A percentile compares a stretch with the other conserved stretches of the same genome.
Conservation (phyloP, 2,888 invertebrate genomes). For the Tetramorium bicarinatum region DNA sequence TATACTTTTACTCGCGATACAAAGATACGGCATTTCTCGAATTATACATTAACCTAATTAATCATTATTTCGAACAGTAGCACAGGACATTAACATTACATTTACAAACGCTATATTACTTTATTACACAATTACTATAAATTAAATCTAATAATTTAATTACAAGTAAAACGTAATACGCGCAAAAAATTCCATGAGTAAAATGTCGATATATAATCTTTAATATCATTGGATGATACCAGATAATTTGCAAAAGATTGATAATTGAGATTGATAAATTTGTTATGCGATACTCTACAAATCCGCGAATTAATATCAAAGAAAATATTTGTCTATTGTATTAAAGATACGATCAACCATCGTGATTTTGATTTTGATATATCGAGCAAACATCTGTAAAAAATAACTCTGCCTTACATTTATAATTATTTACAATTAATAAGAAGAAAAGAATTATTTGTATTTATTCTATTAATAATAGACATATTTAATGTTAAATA, state of each 20-base stretch:
- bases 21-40: not conserved
- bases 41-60: not conserved
- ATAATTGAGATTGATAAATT: conserved; percentile 23
- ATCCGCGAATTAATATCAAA: conserved; percentile 5
- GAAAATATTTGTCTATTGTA: conserved; percentile 18
- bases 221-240: not conserved
- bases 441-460: not conserved
- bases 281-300: not conserved
- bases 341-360: not conserved
- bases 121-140: not conserved
- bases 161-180: not conserved
- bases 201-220: not conserved
- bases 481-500: not conserved
- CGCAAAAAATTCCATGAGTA: not conserved
- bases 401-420: not conserved
- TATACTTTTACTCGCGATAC: not conserved
- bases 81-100: not conserved
- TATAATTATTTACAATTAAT: not conserved
- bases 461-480: not conserved
- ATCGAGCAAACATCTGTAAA: not conserved
- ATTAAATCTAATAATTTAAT: conserved; percentile 7
- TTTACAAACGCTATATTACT: not conserved
- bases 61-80: not conserved
- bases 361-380: conserved; percentile 13
- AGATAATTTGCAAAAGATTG: conserved; percentile 13